Base-by-base conservation (phyloP, 2,113 vertebrate genomes). In the Brachyistius frenatus region DNA sequence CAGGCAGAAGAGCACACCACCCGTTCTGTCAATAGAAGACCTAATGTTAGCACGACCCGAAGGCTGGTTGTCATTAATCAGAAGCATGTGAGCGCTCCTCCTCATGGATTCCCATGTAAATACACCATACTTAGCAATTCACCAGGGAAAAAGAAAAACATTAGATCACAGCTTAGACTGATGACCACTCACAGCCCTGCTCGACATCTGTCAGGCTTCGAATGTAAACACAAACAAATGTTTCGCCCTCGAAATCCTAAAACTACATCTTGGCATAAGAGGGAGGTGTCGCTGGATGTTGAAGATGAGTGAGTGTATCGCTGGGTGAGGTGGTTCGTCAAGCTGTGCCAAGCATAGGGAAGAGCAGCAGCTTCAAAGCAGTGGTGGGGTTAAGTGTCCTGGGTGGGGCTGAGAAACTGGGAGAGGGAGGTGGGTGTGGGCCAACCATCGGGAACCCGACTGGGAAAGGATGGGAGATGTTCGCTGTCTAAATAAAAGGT, bases 11-110 rank as follows among this genome's bases (percentile, higher is more conserved):
- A 76, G 75, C 66, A 73, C 73, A 30, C 77, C 83, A 46, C 80
- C 79, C 80, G 69, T 16, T 81, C 86, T 65, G 80, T 85, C 86
- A 86, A 79, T 86, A 80, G 37, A n/a, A 63, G 41, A 15, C 68
- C 79, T 84, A 57, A 91, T 77, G 76, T 81, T 73, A 86, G 84
- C 80, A 16, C 80, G 84, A 87, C 88, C 89, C 77, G 3, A 15
- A 78, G 63, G 83, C 76, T 71, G 73, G 73, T 41, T 47, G 46
- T 66, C 84, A 92, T 92, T 88, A 88, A 90, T 91, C 86, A 89
- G 63, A 84, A 83, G 82, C 86, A 87, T 81, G 85, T 74, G 84
- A 88, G 65, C 41, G 37, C 35, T 30, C 9, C 68, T 58, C 32
- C 44, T 35, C 66, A 71, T 60, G 63, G 58, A 76, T 82, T 86